Evolutionary conservation across 2,888 invertebrate genomes (phyloP).

Genomic region (Ariolimax columbianus): DNA sequence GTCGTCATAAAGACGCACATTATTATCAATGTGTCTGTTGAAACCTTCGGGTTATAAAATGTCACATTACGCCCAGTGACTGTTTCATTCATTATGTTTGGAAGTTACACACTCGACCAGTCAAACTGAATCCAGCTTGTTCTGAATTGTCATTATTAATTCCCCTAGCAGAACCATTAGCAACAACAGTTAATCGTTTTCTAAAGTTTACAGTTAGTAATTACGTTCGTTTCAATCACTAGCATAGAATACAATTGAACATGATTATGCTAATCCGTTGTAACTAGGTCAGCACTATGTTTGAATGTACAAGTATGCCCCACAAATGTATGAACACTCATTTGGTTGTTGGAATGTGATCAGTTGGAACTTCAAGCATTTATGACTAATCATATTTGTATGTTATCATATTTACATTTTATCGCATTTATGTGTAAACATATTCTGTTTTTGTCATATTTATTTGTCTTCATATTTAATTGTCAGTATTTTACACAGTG

Average conservation of each 20-base stretch:
- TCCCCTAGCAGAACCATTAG: background rate
- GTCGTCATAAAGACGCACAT: background rate
- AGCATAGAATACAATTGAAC: background rate
- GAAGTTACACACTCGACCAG: background rate
- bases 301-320: background rate
- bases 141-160: background rate
- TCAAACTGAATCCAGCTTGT: background rate
- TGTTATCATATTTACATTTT: no score
- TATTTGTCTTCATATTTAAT: no score
- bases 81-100: constrained; percentile 5
- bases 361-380: no score
- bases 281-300: background rate
- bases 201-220: background rate
- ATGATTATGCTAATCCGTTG: background rate
- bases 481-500: no score
- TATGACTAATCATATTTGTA: no score
- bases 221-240: background rate
- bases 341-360: no score
- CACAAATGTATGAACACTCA: no score
- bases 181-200: background rate
- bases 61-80: background rate
- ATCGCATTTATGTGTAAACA: no score
- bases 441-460: no score
- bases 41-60: background rate
- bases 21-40: background rate